Evolutionary conservation across 1,140 invertebrate genomes (phyloP).

Genomic region (Dendrolimus kikuchii): DNA sequence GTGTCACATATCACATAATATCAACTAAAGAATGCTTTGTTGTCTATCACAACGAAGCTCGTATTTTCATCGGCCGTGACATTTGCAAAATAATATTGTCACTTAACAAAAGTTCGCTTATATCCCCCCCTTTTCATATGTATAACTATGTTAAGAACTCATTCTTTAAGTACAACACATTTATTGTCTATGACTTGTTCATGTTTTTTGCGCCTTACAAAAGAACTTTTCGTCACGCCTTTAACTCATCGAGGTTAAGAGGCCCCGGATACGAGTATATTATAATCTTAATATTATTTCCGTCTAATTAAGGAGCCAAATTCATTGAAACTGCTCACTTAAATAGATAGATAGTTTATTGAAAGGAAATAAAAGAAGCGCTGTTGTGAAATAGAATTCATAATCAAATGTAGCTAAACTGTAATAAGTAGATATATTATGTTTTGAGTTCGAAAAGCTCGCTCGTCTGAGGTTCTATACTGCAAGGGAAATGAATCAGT

Average conservation of each 20-base stretch:
- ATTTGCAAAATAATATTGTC: conserved; percentile 10
- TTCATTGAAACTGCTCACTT: not conserved
- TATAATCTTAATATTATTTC: conserved; percentile 1
- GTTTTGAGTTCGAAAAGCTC: too few relatives aligned
- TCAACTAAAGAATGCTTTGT: too few relatives aligned
- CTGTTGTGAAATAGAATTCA: too few relatives aligned
- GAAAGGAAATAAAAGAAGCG: too few relatives aligned
- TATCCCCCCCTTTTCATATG: conserved; percentile 7
- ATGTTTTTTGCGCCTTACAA: conserved; percentile 24
- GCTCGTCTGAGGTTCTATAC: too few relatives aligned
- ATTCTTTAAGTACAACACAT: conserved; percentile 14
- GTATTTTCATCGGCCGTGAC: conserved; percentile 11
- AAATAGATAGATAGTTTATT: too few relatives aligned
- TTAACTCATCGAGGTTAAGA: conserved; percentile 28
- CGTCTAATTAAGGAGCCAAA: not conserved
- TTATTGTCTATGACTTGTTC: conserved; percentile 17
- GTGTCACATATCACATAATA: too few relatives aligned
- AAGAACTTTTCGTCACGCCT: conserved; percentile 29
- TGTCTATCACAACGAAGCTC: not conserved
- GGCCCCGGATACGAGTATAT: conserved; percentile 18
- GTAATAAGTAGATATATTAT: too few relatives aligned
- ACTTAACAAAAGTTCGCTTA: conserved; percentile 10
- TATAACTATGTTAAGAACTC: conserved; percentile 11
- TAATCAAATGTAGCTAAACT: too few relatives aligned
- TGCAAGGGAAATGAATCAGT: too few relatives aligned